Conservation (phyloP, 2,888 invertebrate species). For the Drosophila rellima region DNA sequence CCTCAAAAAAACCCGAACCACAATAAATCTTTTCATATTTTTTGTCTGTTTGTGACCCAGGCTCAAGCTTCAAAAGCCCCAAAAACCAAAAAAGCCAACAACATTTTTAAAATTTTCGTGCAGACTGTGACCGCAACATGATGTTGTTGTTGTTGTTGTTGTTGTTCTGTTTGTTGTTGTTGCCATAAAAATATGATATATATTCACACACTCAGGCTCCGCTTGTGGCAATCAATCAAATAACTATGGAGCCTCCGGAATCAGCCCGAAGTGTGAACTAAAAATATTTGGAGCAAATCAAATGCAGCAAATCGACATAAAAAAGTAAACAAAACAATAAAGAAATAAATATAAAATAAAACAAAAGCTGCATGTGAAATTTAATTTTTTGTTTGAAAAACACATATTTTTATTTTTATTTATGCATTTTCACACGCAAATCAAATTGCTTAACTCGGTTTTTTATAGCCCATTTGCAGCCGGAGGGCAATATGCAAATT, state of each 20-base stretch:
- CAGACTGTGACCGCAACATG: slow-evolving; percentile 72
- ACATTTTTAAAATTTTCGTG: slow-evolving; percentile 68
- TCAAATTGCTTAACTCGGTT: slow-evolving; percentile 52
- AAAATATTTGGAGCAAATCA: slow-evolving; percentile 80
- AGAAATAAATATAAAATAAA: slow-evolving; percentile 17
- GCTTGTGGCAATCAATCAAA: slow-evolving; percentile 74
- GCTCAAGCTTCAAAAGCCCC: slow-evolving; percentile 21
- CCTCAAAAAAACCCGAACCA: slow-evolving; percentile 28
- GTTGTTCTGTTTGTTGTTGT: slow-evolving; percentile 38
- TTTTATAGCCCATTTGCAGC: slow-evolving; percentile 31
- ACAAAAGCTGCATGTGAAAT: slow-evolving; percentile 17
- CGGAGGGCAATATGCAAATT: slow-evolving; percentile 68
- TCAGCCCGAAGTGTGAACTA: slow-evolving; percentile 72
- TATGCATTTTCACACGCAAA: slow-evolving; percentile 72
- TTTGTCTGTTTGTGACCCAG: slow-evolving; percentile 36
- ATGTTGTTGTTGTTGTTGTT: slow-evolving; percentile 40
- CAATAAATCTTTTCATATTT: slow-evolving; percentile 69
- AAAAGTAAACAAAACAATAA: slow-evolving; percentile 26
- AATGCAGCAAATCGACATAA: slow-evolving; percentile 57
- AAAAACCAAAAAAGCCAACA: slow-evolving; percentile 20
- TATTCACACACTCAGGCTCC: slow-evolving; percentile 71
- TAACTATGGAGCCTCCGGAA: slow-evolving; percentile 67
- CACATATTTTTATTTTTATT: slow-evolving; percentile 18
- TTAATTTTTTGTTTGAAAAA: slow-evolving; percentile 7
- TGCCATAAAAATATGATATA: slow-evolving; percentile 78